A percentile compares a stretch with the other conserved stretches of the same genome.
These are phyloP conservation scores for Pteria penguin DNA, from an alignment of 2,888 invertebrate genomes.

Conservation along the genomic window DNA sequence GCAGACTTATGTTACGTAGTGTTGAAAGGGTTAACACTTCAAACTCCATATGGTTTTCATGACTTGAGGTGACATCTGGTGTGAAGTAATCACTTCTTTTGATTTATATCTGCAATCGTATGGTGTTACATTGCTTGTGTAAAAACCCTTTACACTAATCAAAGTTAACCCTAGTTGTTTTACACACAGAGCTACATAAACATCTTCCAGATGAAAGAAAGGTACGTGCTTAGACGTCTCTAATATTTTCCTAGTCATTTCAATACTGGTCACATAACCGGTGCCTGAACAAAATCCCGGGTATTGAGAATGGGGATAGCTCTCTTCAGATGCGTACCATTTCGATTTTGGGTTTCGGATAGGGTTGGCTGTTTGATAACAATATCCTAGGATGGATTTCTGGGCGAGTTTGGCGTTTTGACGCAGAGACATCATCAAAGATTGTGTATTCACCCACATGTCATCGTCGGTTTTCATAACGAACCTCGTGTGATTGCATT, in stretches of 20 bases:
- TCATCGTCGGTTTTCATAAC: slow-evolving; percentile 76
- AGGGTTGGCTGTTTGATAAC: slow-evolving; percentile 47
- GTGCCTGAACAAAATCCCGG: slow-evolving; percentile 72
- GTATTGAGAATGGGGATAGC: slow-evolving; percentile 59
- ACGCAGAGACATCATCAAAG: slow-evolving; percentile 41
- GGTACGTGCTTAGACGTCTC: slow-evolving; percentile 62
- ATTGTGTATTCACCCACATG: slow-evolving; percentile 62
- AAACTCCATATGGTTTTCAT: slow-evolving; percentile 38
- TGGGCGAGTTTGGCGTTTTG: slow-evolving; percentile 31
- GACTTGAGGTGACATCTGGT: slow-evolving; percentile 44
- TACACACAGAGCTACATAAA: slow-evolving; percentile 65
- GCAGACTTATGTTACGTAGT: no score
- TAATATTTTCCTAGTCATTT: slow-evolving; percentile 55
- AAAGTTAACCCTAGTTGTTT: slow-evolving; percentile 53
- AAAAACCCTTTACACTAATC: slow-evolving; percentile 54
- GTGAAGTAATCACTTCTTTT: slow-evolving; percentile 50
- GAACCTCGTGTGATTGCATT: slow-evolving; percentile 57
- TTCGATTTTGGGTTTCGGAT: slow-evolving; percentile 61
- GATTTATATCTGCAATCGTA: slow-evolving; percentile 54
- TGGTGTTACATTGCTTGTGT: slow-evolving; percentile 30
- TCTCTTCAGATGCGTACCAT: slow-evolving; percentile 63
- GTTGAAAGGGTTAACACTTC: slow-evolving; percentile 25
- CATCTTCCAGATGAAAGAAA: slow-evolving; percentile 71
- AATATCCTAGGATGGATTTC: slow-evolving; percentile 53
- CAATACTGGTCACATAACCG: slow-evolving; percentile 63